Conservation (phyloP, 2,797 vertebrate species). For the Sebastes baramenuke region DNA sequence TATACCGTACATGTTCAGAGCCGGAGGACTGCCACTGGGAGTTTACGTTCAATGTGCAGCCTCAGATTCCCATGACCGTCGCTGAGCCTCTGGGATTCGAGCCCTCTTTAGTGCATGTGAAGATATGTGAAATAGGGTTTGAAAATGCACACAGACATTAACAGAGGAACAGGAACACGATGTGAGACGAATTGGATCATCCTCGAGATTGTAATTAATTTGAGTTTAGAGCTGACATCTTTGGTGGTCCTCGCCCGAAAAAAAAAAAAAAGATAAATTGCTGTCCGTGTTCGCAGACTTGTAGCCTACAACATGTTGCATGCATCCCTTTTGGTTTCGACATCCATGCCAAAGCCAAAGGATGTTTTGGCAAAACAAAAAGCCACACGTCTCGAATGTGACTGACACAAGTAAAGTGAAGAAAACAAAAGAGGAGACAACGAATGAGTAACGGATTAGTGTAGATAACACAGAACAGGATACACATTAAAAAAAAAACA, state of each 20-base stretch:
- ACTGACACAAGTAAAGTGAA: slow-evolving; percentile 30
- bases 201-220: slow-evolving; percentile 63
- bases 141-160: slow-evolving; percentile 21
- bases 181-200: slow-evolving; percentile 43
- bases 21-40: slow-evolving; percentile 45
- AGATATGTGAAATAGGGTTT: slow-evolving; percentile 1
- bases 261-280: not conserved
- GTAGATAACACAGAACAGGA: not conserved
- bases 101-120: slow-evolving; percentile 34
- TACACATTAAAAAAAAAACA: not conserved
- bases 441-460: not conserved
- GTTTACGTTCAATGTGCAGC: slow-evolving; percentile 47
- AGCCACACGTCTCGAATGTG: slow-evolving; percentile 43
- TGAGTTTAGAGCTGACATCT: slow-evolving; percentile 58
- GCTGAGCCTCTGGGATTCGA: slow-evolving; percentile 43
- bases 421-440: slow-evolving; percentile 27
- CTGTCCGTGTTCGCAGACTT: slow-evolving; percentile 53
- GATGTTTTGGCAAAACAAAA: slow-evolving; percentile 73
- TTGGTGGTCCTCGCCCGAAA: slow-evolving; percentile 70
- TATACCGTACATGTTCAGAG: slow-evolving; percentile 27
- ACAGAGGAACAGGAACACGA: not conserved
- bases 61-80: slow-evolving; percentile 63
- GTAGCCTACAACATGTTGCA: slow-evolving; percentile 64
- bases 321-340: slow-evolving; percentile 59
- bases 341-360: slow-evolving; percentile 53